Conservation (phyloP, 2,888 invertebrate genomes). For the Nowickia ferox region DNA sequence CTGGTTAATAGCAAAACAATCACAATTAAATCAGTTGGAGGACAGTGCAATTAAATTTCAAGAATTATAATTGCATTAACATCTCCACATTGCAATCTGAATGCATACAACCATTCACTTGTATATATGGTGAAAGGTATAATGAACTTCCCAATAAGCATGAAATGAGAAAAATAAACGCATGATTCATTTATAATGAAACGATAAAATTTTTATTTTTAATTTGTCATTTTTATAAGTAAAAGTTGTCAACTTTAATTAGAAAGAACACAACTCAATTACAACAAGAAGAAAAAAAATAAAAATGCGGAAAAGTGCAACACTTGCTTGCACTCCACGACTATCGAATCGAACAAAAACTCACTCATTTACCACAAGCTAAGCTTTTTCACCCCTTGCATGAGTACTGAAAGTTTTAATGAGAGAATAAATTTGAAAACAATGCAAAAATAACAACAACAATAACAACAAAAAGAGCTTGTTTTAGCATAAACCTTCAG, state of each 20-base stretch:
- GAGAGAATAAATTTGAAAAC: conserved; percentile 28
- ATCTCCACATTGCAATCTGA: conserved; percentile 36
- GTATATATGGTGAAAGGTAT: conserved; percentile 55
- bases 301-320: background rate
- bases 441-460: conserved; percentile 35
- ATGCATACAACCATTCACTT: conserved; percentile 8
- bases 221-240: conserved; percentile 61
- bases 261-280: conserved; percentile 38
- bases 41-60: conserved; percentile 46
- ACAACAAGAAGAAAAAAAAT: conserved; percentile 12
- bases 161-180: conserved; percentile 14
- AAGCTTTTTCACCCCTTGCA: conserved; percentile 58
- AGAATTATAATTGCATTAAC: conserved; percentile 47
- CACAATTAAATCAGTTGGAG: conserved; percentile 34
- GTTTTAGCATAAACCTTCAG: conserved; percentile 61
- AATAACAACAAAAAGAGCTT: conserved; percentile 29
- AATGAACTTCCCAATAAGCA: conserved; percentile 58
- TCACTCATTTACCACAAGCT: conserved; percentile 15
- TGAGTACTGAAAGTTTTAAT: background rate
- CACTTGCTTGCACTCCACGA: background rate
- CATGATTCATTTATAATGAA: conserved; percentile 55
- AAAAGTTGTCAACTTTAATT: conserved; percentile 68
- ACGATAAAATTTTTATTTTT: conserved; percentile 22
- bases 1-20: conserved; percentile 1
- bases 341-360: conserved; percentile 2